A percentile compares a stretch with the other conserved stretches of the same genome.
These are phyloP conservation scores for Aphidius colemani DNA, from an alignment of 2,888 invertebrate species.

Conservation along the genomic window DNA sequence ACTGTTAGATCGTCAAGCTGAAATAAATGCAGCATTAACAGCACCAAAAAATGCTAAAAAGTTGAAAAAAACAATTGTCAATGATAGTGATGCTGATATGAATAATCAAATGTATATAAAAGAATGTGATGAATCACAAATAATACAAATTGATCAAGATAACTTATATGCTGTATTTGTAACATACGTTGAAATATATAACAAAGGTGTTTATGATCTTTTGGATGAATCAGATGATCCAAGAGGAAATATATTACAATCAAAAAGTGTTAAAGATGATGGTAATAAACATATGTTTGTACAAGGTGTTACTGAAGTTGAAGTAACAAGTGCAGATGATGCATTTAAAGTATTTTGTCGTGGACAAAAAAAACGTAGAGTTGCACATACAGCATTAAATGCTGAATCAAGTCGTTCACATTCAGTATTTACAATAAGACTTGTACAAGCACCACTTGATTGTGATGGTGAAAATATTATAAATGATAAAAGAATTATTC, in stretches of 20 bases:
- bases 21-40: conserved; percentile 57
- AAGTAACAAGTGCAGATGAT: conserved; percentile 92
- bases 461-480: conserved; percentile 74
- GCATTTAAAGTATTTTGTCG: conserved; percentile 88
- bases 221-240: conserved; percentile 78
- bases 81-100: conserved; percentile 62
- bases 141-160: conserved; percentile 71
- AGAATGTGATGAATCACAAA: conserved; percentile 49
- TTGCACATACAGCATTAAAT: conserved; percentile 92
- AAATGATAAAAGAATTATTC: conserved; percentile 78
- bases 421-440: conserved; percentile 92
- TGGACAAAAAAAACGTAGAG: conserved; percentile 86
- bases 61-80: conserved; percentile 39
- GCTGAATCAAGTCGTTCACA: conserved; percentile 96
- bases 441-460: conserved; percentile 72
- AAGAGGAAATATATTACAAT: conserved; percentile 73
- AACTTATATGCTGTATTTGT: conserved; percentile 90
- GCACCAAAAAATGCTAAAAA: conserved; percentile 49
- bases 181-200: conserved; percentile 95
- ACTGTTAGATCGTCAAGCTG: conserved; percentile 73
- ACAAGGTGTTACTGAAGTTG: conserved; percentile 89
- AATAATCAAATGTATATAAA: conserved; percentile 49
- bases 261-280: conserved; percentile 89
- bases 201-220: conserved; percentile 94
- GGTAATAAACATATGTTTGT: conserved; percentile 89